phyloP scores from a whole-genome alignment of 1,140 invertebrate genomes.

The Phymastichus coffea region DNA sequence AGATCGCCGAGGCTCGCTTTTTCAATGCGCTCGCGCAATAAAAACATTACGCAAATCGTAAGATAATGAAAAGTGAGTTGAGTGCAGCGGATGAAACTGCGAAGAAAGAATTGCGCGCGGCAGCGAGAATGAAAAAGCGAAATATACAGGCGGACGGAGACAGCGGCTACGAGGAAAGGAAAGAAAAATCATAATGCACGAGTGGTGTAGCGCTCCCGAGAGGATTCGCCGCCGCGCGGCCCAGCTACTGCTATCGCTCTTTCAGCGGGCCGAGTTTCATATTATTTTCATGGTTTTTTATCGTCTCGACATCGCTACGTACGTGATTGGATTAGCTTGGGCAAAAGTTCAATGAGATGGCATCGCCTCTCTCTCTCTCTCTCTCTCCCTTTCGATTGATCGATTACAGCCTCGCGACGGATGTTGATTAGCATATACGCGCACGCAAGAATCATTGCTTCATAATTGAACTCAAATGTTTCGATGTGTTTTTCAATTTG shows the following conservation, averaged over 20 bases:
- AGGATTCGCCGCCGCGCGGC: constrained; percentile 14
- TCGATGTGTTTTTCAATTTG: constrained; percentile 10
- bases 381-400: constrained; percentile 5
- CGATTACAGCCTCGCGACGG: not conserved
- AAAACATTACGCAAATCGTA: constrained; percentile 1
- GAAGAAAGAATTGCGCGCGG: not conserved
- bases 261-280: constrained; percentile 1
- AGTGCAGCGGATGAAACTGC: not conserved
- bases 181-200: no score
- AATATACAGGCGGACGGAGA: not conserved
- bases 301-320: constrained; percentile 8
- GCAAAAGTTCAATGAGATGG: constrained; percentile 16
- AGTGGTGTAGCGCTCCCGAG: constrained; percentile 10
- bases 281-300: constrained; percentile 23
- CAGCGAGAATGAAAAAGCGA: not conserved
- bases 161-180: constrained; percentile 16
- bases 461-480: constrained; percentile 13
- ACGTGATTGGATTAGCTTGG: constrained; percentile 7
- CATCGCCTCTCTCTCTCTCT: constrained; percentile 25
- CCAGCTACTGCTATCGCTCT: no score
- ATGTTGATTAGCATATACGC: constrained; percentile 7
- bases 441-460: no score
- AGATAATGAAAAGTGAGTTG: constrained; percentile 1
- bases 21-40: not conserved
- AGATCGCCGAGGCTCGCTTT: no score